Evolutionary conservation across 2,797 vertebrate species (phyloP).

Genomic region (Hemibagrus guttatus): DNA sequence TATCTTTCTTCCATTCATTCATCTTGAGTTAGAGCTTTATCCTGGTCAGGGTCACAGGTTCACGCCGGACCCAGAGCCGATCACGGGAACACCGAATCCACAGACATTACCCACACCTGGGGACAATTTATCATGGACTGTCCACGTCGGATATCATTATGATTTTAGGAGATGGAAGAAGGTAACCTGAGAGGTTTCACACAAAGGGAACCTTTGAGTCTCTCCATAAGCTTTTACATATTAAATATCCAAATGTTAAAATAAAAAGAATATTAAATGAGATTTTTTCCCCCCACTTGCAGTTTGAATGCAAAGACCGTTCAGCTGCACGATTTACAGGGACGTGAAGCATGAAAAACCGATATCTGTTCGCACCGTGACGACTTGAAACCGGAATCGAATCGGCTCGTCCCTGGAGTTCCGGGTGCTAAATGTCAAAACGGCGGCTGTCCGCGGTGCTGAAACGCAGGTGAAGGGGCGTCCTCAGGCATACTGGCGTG

Average conservation of each 20-base stretch:
- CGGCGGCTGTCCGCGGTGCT: constrained; percentile 63
- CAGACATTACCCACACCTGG: neutral
- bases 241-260: neutral
- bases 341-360: neutral
- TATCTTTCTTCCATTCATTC: neutral
- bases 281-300: neutral
- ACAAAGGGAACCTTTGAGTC: neutral
- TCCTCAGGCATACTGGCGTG: neutral
- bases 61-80: neutral
- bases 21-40: neutral
- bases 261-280: neutral
- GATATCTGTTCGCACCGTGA: neutral
- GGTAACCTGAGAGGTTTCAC: neutral
- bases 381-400: neutral
- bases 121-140: neutral
- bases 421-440: neutral
- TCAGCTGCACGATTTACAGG: neutral
- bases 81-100: neutral
- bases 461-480: constrained; percentile 43
- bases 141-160: neutral
- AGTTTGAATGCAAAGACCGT: neutral
- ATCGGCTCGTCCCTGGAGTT: neutral
- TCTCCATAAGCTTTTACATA: neutral
- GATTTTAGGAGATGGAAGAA: neutral
- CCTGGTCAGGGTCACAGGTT: too few relatives aligned